Conservation (phyloP, 2,888 invertebrate species). For the Drosophila subsilvestris region DNA sequence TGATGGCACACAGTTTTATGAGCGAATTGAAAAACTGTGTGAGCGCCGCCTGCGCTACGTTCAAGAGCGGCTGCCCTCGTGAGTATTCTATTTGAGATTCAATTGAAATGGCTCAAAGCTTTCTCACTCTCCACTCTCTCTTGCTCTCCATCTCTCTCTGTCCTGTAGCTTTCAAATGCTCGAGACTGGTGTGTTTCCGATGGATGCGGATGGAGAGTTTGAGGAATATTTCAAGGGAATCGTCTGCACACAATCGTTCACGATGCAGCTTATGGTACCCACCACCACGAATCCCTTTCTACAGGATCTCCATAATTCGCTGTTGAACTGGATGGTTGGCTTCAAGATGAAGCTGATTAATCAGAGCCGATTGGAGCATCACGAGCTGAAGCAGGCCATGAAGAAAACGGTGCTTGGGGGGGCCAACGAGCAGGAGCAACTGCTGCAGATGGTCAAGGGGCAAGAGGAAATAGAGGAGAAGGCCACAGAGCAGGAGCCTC, state of each 20-base stretch:
- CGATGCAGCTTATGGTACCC: slow-evolving; percentile 15
- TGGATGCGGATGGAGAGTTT: background rate
- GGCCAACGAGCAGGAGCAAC: too few relatives aligned
- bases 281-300: slow-evolving; percentile 5
- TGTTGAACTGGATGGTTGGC: slow-evolving; percentile 40
- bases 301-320: slow-evolving; percentile 2
- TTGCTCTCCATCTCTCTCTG: too few relatives aligned
- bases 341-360: slow-evolving; percentile 16
- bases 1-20: background rate
- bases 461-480: background rate
- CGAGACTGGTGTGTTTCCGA: slow-evolving; percentile 35
- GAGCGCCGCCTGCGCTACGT: slow-evolving; percentile 40
- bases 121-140: too few relatives aligned
- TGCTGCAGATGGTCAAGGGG: background rate
- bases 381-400: background rate
- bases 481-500: too few relatives aligned
- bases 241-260: slow-evolving; percentile 31
- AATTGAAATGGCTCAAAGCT: too few relatives aligned
- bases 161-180: slow-evolving; percentile 47
- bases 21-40: background rate
- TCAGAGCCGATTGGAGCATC: too few relatives aligned
- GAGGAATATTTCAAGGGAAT: slow-evolving; percentile 39
- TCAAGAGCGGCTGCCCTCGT: too few relatives aligned
- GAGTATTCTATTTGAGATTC: slow-evolving; percentile 32
- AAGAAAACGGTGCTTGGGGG: too few relatives aligned